A percentile compares a stretch with the other conserved stretches of the same genome.
phyloP scores from a whole-genome alignment of 2,113 vertebrate genomes.

The Brachyistius frenatus region DNA sequence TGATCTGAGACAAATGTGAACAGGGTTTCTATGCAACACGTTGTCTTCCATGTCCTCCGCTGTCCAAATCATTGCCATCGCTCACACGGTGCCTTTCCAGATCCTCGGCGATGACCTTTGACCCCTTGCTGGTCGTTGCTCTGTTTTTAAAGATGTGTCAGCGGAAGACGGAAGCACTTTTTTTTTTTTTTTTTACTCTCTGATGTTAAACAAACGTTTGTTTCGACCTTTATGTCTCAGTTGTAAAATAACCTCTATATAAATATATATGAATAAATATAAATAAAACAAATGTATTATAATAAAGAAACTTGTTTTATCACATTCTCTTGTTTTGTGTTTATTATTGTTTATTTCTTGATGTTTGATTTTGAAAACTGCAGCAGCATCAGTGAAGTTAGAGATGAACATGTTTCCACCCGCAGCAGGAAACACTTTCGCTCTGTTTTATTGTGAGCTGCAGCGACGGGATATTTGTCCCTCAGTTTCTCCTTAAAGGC shows the following conservation, averaged over 20 bases:
- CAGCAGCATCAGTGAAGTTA: neutral
- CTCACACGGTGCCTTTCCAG: slow-evolving; percentile 64
- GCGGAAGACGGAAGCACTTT: slow-evolving; percentile 77
- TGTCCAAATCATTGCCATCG: slow-evolving; percentile 13
- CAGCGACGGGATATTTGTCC: too few relatives aligned
- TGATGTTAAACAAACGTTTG: slow-evolving; percentile 30
- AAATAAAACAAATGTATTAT: slow-evolving; percentile 71
- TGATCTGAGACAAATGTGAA: slow-evolving; percentile 72
- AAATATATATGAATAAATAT: slow-evolving; percentile 68
- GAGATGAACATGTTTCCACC: too few relatives aligned
- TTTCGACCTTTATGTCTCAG: slow-evolving; percentile 68
- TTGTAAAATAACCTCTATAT: slow-evolving; percentile 77
- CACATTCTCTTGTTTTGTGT: slow-evolving; percentile 25
- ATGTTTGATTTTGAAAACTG: neutral
- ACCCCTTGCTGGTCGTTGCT: slow-evolving; percentile 25
- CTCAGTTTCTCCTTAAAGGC: too few relatives aligned
- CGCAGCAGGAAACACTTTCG: too few relatives aligned
- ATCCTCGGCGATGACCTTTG: slow-evolving; percentile 67
- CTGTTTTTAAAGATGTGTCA: slow-evolving; percentile 12
- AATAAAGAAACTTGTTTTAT: slow-evolving; percentile 82
- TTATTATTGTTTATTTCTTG: neutral
- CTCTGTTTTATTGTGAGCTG: too few relatives aligned
- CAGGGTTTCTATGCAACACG: slow-evolving; percentile 76
- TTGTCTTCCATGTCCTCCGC: slow-evolving; percentile 59
- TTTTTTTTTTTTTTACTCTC: slow-evolving; percentile 54